Evolutionary conservation across 1,140 invertebrate genomes (phyloP).

Genomic region (Drosophila mauritiana): DNA sequence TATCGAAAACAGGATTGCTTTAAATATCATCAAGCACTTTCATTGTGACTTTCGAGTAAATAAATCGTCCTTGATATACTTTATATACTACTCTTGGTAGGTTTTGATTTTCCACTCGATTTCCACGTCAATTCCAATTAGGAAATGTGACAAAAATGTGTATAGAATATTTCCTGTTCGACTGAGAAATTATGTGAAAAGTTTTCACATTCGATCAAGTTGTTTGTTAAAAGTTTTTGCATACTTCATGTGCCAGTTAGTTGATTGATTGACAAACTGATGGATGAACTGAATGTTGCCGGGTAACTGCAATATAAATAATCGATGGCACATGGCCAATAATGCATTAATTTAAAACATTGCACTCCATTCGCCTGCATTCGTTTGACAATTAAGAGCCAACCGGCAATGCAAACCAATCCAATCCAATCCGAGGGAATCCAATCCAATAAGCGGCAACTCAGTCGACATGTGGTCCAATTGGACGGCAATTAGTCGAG

Average conservation of each 20-base stretch:
- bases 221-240: conserved; percentile 43
- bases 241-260: conserved; percentile 49
- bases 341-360: conserved; percentile 60
- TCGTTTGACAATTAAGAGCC: conserved; percentile 62
- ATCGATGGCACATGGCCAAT: conserved; percentile 61
- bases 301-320: conserved; percentile 57
- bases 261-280: conserved; percentile 40
- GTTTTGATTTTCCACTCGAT: not conserved
- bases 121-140: not conserved
- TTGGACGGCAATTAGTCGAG: conserved; percentile 63
- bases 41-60: too few species aligned
- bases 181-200: conserved; percentile 25
- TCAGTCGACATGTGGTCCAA: conserved; percentile 28
- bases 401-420: conserved; percentile 22
- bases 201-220: conserved; percentile 51
- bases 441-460: conserved; percentile 9
- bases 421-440: conserved; percentile 1
- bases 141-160: not conserved
- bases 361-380: conserved; percentile 29
- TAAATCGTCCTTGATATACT: too few species aligned
- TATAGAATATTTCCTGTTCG: not conserved
- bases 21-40: too few species aligned
- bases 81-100: not conserved
- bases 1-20: not conserved
- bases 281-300: conserved; percentile 32